Base-by-base conservation (phyloP, 2,797 vertebrate species). In the Saxicola maurus region DNA sequence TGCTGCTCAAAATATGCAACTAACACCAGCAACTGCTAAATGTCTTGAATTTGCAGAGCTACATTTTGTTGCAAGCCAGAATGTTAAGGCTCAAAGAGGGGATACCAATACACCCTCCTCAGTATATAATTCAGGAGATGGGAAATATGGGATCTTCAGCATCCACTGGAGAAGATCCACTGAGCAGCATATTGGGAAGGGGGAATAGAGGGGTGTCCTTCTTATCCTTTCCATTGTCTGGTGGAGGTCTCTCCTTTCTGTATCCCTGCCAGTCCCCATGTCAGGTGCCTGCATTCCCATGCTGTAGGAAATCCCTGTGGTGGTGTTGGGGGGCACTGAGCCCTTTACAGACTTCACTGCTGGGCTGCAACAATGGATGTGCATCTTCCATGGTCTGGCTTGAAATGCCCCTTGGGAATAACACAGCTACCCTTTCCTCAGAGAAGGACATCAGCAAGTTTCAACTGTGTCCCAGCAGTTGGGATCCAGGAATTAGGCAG, bases 41-140 rank as follows among this genome's bases (percentile, higher is more conserved):
- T n/a, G 1, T 49, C 64, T 82, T 86, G 33, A 67, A 60, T 79
- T 69, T 90, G 13, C 33, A 71, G 21, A 56, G 9, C 33, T 76
- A 35, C 4, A 5, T 78, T 69, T 88, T 67, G 37, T 25, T 60
- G 37, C 27, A 62, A 71, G 3, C 5, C 18, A 43, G 35, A 19
- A 38, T 53, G 42, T 6, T 30, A 55, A 72, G n/a, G 16, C 5
- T 69, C 20, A 5, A 53, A 69, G 18, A 59, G 12, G 55, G 6
- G 12, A 15, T 45, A 43, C 5, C 23, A 43, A 10, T 51, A 37
- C n/a, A 75, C 11, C 6, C 20, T 67, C 11, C 40, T 74, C 30
- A 28, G 6, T 9, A 8, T 31, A 6, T 73, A 49, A 37, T 4
- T 25, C 0, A 1, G 10, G 20, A 38, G 17, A 53, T 0, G 1